Evolutionary conservation across 2,888 invertebrate genomes (phyloP).

Genomic region (Hydriomena furcata): DNA sequence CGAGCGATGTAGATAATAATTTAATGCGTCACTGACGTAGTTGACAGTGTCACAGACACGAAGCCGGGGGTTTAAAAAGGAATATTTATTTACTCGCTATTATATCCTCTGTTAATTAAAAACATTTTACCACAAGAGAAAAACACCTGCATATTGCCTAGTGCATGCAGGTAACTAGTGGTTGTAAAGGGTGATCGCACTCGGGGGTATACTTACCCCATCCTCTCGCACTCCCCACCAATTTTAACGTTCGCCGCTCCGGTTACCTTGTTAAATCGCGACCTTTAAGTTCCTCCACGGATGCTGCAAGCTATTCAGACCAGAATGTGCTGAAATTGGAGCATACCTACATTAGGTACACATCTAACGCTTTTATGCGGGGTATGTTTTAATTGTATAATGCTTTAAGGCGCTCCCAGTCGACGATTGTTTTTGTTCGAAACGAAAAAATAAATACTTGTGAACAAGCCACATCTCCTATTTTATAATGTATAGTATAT

Average conservation of each 20-base stretch:
- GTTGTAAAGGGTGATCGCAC: slow-evolving; percentile 53
- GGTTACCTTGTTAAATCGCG: slow-evolving; percentile 51
- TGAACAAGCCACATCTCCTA: too few species aligned
- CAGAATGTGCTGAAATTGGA: slow-evolving; percentile 31
- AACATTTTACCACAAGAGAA: slow-evolving; percentile 9
- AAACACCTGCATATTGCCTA: slow-evolving; percentile 14
- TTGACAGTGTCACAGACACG: slow-evolving; percentile 15
- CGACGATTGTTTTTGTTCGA: too few species aligned
- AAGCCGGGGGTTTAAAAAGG: slow-evolving; percentile 5
- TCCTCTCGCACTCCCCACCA: slow-evolving; percentile 37
- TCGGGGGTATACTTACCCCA: slow-evolving; percentile 52
- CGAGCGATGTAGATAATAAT: slow-evolving; percentile 38
- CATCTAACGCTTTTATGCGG: slow-evolving; percentile 18
- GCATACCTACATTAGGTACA: slow-evolving; percentile 32
- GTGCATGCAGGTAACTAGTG: slow-evolving; percentile 40
- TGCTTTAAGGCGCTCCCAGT: too few species aligned
- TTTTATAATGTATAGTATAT: too few species aligned
- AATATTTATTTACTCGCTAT: background rate
- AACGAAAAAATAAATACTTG: too few species aligned
- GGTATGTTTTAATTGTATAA: slow-evolving; percentile 28
- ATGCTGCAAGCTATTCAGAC: slow-evolving; percentile 34
- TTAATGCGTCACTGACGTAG: slow-evolving; percentile 45
- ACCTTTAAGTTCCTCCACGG: slow-evolving; percentile 39
- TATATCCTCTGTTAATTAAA: background rate
- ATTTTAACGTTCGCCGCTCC: slow-evolving; percentile 47